A percentile compares a stretch with the other conserved stretches of the same genome.
Evolutionary conservation across 2,113 vertebrate species (phyloP).

Genomic region (Bostrychus sinensis): DNA sequence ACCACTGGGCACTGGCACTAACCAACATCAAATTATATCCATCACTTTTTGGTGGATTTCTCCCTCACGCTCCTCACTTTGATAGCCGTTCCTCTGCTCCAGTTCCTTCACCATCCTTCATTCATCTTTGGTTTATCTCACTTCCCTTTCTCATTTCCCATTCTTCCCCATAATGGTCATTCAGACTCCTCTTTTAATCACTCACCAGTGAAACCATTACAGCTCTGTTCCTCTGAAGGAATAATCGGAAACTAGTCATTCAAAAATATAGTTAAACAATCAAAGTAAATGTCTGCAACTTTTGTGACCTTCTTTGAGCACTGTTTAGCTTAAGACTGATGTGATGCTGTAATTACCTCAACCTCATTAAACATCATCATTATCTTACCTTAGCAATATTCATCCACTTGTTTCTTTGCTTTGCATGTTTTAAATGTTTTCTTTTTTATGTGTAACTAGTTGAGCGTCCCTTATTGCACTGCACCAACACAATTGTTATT

Average conservation of each 20-base stretch:
- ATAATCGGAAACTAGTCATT: slow-evolving; percentile 31
- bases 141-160: slow-evolving; percentile 56
- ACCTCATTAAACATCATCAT: no score
- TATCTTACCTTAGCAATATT: no score
- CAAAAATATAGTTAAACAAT: background rate
- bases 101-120: slow-evolving; percentile 35
- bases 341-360: no score
- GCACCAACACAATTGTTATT: no score
- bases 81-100: slow-evolving; percentile 22
- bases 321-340: no score
- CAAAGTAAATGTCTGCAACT: background rate
- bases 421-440: no score
- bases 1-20: slow-evolving; percentile 58
- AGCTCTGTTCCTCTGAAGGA: slow-evolving; percentile 36
- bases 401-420: no score
- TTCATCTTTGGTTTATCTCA: slow-evolving; percentile 35
- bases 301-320: background rate
- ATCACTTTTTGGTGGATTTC: slow-evolving; percentile 33
- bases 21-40: slow-evolving; percentile 49
- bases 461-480: no score
- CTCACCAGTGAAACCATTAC: slow-evolving; percentile 42
- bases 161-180: slow-evolving; percentile 47
- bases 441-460: no score
- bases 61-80: slow-evolving; percentile 16
- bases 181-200: slow-evolving; percentile 44